A percentile compares a stretch with the other conserved stretches of the same genome.
These are phyloP conservation scores for Murina feae DNA, from an alignment of 2,113 vertebrate species.

Conservation along the genomic window DNA sequence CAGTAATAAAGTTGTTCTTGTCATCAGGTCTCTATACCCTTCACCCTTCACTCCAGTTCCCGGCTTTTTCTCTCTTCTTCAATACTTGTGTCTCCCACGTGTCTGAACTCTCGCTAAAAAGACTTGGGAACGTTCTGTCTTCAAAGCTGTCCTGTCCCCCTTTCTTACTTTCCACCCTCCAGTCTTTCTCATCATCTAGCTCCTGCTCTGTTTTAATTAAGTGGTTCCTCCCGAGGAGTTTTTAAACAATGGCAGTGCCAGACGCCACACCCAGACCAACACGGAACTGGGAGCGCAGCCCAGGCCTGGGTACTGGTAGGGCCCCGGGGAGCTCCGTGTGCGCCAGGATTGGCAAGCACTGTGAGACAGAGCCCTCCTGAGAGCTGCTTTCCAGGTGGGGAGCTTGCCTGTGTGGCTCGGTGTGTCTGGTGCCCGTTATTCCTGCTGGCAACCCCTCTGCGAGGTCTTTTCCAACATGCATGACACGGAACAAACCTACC, in stretches of 20 bases:
- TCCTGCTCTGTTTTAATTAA: not conserved
- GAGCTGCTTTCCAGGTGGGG: fast-evolving
- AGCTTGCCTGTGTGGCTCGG: fast-evolving
- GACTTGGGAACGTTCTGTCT: not conserved
- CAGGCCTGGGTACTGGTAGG: not conserved
- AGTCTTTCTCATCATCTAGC: not conserved
- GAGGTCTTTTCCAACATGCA: not conserved
- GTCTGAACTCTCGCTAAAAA: not conserved
- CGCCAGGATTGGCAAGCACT: not conserved
- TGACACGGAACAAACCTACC: not conserved
- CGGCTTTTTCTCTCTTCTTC: not conserved
- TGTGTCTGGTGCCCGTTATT: not conserved
- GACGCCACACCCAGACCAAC: not conserved
- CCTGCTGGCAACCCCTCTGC: not conserved
- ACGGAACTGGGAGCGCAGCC: not conserved
- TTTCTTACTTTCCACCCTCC: not conserved
- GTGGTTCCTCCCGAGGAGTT: not conserved
- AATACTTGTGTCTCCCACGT: not conserved
- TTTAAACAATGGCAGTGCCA: not conserved
- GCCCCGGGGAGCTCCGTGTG: not conserved
- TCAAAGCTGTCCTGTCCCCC: not conserved
- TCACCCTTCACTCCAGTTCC: fast-evolving
- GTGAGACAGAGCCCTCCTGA: not conserved
- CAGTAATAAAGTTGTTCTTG: fast-evolving
- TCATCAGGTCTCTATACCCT: not conserved